These are phyloP conservation scores for Stegana nigrithorax DNA, from an alignment of 2,888 invertebrate species.

Conservation along the genomic window DNA sequence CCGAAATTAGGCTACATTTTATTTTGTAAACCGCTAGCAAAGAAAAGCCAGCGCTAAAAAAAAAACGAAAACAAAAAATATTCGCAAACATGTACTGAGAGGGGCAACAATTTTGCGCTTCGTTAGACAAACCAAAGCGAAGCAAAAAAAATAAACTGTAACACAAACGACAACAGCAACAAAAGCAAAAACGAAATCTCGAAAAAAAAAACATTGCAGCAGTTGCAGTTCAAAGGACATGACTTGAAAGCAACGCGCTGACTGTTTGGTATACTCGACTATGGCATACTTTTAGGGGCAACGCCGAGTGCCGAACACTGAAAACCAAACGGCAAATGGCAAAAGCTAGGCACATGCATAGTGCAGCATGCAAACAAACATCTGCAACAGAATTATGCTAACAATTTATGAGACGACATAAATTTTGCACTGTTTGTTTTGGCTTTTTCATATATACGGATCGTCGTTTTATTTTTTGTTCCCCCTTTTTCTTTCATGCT, in stretches of 20 bases:
- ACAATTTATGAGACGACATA: conserved; percentile 61
- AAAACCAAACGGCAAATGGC: too few relatives aligned
- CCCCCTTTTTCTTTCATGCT: background rate
- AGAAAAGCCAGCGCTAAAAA: conserved; percentile 15
- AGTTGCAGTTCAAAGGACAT: background rate
- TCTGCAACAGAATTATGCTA: conserved; percentile 58
- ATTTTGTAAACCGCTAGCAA: conserved; percentile 3
- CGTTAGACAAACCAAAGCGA: conserved; percentile 38
- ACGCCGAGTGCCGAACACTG: background rate
- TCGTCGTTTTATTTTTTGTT: background rate
- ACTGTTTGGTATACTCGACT: too few relatives aligned
- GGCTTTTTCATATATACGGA: conserved; percentile 25
- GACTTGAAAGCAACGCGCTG: background rate
- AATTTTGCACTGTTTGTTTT: conserved; percentile 60
- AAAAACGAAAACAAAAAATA: conserved; percentile 20
- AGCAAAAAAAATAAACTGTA: background rate
- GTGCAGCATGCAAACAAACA: background rate
- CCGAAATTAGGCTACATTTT: conserved; percentile 4
- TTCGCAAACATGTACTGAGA: background rate
- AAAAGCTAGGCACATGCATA: too few relatives aligned
- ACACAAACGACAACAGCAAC: background rate
- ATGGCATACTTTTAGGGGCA: too few relatives aligned
- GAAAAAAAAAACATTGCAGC: background rate
- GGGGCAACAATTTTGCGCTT: conserved; percentile 53
- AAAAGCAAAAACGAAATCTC: background rate